These are phyloP conservation scores for Tachina grossa DNA, from an alignment of 2,888 invertebrate species.

Conservation along the genomic window DNA sequence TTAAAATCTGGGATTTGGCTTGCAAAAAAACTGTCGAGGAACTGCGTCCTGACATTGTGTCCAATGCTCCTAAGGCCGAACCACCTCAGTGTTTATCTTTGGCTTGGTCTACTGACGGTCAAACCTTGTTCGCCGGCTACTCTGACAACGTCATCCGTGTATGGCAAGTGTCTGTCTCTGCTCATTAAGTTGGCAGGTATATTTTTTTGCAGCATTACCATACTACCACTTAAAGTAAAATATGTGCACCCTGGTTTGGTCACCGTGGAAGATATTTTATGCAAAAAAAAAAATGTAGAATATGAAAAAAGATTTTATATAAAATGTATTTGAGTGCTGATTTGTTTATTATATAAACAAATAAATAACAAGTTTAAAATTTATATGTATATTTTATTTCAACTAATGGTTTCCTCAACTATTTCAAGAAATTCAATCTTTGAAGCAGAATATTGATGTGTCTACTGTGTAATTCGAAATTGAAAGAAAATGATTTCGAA, in stretches of 20 bases:
- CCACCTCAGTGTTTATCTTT: slow-evolving; percentile 98
- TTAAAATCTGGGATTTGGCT: slow-evolving; percentile 99
- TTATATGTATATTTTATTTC: background rate
- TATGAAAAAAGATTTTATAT: slow-evolving; percentile 42
- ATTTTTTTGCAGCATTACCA: slow-evolving; percentile 36
- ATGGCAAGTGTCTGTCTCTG: slow-evolving; percentile 97
- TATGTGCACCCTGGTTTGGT: slow-evolving; percentile 37
- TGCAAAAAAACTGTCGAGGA: slow-evolving; percentile 99
- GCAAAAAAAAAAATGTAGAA: slow-evolving; percentile 55
- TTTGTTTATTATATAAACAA: slow-evolving; percentile 80
- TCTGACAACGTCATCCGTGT: slow-evolving; percentile 99
- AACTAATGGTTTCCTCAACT: too few species aligned
- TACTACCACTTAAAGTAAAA: slow-evolving; percentile 22
- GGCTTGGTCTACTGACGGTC: slow-evolving; percentile 99
- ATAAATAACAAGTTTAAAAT: slow-evolving; percentile 75
- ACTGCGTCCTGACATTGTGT: slow-evolving; percentile 96
- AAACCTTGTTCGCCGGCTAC: slow-evolving; percentile 99
- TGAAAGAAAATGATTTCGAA: too few species aligned
- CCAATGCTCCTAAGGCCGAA: slow-evolving; percentile 90
- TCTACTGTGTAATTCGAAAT: too few species aligned
- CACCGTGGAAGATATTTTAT: slow-evolving; percentile 39
- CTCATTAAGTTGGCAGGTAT: slow-evolving; percentile 85
- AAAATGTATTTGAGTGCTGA: slow-evolving; percentile 72
- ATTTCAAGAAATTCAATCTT: too few species aligned
- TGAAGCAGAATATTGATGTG: too few species aligned